phyloP scores from a whole-genome alignment of 2,113 vertebrate genomes.

The Labeo catla region DNA sequence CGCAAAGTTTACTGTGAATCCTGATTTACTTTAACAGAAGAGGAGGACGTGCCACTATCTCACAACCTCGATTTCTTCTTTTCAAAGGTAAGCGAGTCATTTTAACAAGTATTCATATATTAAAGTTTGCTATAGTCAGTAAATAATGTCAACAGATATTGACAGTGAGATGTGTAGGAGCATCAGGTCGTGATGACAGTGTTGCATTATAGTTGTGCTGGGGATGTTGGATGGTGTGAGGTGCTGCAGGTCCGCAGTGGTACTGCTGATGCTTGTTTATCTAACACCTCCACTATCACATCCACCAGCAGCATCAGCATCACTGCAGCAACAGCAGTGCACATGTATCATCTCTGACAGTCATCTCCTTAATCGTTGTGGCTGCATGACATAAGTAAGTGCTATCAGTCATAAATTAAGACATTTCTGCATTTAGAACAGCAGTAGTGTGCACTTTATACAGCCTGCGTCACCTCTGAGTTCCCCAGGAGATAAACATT shows the following conservation, averaged over 20 bases:
- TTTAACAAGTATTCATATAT: not conserved
- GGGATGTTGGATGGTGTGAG: constrained; percentile 33
- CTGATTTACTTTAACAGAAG: constrained; percentile 62
- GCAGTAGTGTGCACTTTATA: not conserved
- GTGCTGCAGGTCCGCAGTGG: constrained; percentile 39
- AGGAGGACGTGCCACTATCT: constrained; percentile 64
- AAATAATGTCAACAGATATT: not conserved
- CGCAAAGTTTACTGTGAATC: constrained; percentile 54
- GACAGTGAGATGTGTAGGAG: not conserved
- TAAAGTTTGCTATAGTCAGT: constrained; percentile 11
- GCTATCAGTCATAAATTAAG: not conserved
- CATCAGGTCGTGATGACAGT: not conserved
- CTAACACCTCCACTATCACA: constrained; percentile 25
- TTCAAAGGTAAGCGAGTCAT: constrained; percentile 70
- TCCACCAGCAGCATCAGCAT: constrained; percentile 52
- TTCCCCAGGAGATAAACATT: not conserved
- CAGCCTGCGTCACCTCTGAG: constrained; percentile 38
- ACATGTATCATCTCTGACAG: not conserved
- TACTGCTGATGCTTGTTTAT: constrained; percentile 41
- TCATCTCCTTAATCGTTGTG: not conserved
- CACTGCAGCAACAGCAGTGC: constrained; percentile 9
- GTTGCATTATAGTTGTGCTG: not conserved
- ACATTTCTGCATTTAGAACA: not conserved
- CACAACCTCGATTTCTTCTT: constrained; percentile 68
- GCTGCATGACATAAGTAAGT: not conserved